Evolutionary conservation across 1,140 invertebrate species (phyloP).

Genomic region (Caenorhabditis briggsae): DNA sequence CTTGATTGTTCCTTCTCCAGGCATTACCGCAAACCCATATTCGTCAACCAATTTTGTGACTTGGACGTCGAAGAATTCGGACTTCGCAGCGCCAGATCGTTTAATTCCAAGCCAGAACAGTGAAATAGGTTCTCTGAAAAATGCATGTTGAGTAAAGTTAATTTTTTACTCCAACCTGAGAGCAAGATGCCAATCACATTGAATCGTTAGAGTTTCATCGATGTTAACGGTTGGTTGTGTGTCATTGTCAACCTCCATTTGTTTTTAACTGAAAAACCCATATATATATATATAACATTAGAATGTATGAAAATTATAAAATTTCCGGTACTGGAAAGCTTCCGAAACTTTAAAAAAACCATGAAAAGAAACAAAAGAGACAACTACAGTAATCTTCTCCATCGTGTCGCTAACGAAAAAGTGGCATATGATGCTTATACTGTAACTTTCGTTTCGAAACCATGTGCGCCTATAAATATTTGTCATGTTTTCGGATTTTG

Average conservation of each 20-base stretch:
- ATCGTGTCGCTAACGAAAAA: not conserved
- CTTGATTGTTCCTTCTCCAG: constrained; percentile 7
- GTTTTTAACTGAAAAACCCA: not conserved
- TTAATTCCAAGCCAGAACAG: constrained; percentile 2
- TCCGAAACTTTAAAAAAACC: not conserved
- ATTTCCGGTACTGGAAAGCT: too few relatives aligned
- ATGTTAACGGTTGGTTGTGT: not conserved
- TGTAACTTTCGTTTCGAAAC: too few relatives aligned
- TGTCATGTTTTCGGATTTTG: too few relatives aligned
- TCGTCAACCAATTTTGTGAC: constrained; percentile 31
- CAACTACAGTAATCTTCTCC: not conserved
- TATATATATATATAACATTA: too few relatives aligned
- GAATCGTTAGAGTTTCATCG: constrained; percentile 30
- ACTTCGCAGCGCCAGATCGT: not conserved
- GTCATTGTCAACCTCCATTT: not conserved
- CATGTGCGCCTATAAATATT: too few relatives aligned
- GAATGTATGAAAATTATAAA: too few relatives aligned
- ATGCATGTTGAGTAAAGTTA: not conserved
- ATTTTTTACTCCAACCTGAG: not conserved
- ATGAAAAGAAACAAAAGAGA: not conserved
- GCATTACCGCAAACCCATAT: constrained; percentile 31
- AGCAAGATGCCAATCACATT: constrained; percentile 23
- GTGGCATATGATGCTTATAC: too few relatives aligned
- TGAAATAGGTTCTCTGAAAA: constrained; percentile 16
- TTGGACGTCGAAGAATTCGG: not conserved